A percentile compares a stretch with the other conserved stretches of the same genome.
phyloP scores from a whole-genome alignment of 64 coral and sea anemone species.

The Trachythela sp. region DNA sequence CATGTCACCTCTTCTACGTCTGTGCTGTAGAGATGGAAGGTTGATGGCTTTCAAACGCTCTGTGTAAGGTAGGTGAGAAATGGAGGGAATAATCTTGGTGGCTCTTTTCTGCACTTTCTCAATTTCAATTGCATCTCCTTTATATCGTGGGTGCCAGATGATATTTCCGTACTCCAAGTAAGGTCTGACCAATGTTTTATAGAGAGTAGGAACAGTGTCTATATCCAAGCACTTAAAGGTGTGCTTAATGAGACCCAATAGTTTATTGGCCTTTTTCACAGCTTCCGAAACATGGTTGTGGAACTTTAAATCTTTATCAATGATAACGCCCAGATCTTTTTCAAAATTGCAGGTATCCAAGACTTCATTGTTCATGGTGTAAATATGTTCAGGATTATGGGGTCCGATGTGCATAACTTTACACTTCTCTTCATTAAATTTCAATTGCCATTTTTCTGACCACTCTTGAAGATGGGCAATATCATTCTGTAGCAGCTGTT shows the following conservation, averaged over 20 bases:
- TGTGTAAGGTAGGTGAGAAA: background rate
- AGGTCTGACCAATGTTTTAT: background rate
- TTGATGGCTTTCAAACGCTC: background rate
- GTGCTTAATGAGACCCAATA: background rate
- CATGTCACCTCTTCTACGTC: background rate
- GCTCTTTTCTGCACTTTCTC: constrained; percentile 12
- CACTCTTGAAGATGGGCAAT: too few species aligned
- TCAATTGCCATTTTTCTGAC: too few species aligned
- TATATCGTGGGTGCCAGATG: background rate
- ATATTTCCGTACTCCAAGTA: constrained; percentile 20
- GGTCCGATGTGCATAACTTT: constrained; percentile 27
- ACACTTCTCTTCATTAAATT: too few species aligned
- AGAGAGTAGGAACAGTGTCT: background rate
- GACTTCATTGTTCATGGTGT: background rate
- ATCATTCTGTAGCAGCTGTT: too few species aligned
- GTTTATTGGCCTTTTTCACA: background rate
- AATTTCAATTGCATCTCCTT: background rate
- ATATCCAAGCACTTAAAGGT: background rate
- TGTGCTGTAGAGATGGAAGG: background rate
- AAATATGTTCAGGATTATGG: background rate
- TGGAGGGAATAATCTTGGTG: background rate
- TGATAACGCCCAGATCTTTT: constrained; percentile 1
- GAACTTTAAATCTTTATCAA: background rate
- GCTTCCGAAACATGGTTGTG: background rate
- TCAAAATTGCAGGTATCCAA: background rate